Evolutionary conservation across 2,797 vertebrate species (phyloP).

Genomic region (Platyrinchus mystaceus): DNA sequence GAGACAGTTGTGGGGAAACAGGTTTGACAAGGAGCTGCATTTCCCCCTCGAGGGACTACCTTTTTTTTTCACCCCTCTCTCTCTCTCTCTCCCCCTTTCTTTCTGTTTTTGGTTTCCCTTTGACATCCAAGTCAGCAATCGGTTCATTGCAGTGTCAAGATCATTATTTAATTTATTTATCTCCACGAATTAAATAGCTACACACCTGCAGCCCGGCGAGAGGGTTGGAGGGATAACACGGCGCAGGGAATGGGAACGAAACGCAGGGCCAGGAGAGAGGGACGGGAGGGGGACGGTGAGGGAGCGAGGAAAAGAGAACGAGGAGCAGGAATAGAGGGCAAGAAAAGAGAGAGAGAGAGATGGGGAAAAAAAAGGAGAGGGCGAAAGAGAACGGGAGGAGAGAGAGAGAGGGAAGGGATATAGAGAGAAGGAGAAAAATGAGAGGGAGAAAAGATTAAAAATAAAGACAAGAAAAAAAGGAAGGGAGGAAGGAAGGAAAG

Average conservation of each 20-base stretch:
- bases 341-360: not conserved
- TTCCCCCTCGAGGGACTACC: constrained; percentile 77
- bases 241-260: not conserved
- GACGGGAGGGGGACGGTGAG: not conserved
- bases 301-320: not conserved
- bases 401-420: not conserved
- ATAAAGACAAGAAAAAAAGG: not conserved
- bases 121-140: constrained; percentile 84
- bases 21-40: constrained; percentile 81
- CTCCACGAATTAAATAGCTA: constrained; percentile 53
- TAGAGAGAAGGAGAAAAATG: not conserved
- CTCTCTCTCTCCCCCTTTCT: not conserved
- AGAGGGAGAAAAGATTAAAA: not conserved
- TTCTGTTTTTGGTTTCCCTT: constrained; percentile 69
- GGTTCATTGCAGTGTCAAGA: constrained; percentile 81
- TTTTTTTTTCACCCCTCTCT: constrained; percentile 10
- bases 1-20: constrained; percentile 85
- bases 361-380: not conserved
- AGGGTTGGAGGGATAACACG: constrained; percentile 24
- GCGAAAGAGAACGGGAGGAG: not conserved
- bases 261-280: not conserved
- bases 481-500: too few species aligned
- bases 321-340: not conserved
- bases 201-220: constrained; percentile 49
- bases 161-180: constrained; percentile 71